Base-by-base conservation (phyloP, 2,797 vertebrate species). In the Microctenopoma lineatum region DNA sequence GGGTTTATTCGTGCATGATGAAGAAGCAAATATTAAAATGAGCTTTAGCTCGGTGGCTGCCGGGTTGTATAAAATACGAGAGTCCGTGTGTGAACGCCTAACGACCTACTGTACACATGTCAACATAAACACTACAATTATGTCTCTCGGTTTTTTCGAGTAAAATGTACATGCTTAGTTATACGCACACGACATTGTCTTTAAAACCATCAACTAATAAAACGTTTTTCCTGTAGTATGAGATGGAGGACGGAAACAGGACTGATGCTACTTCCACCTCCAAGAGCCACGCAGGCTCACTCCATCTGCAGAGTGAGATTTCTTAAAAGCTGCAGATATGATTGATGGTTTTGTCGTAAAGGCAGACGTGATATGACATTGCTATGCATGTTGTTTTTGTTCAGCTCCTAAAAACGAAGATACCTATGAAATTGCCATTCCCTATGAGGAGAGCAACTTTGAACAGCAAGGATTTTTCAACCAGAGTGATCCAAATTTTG, bases 401-500 rank as follows among this genome's bases (percentile, higher is more conserved):
- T 42, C 48, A 97, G 95, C 94, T 83, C 94, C 94, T 29, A 96
- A 95, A 88, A 96, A 95, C 16, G 94, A 95, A 44, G 95, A 95
- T 7, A 57, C 91, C 10, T 95, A 95, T 65, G 95, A 96, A 88
- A 93, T 96, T 77, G 80, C 95, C 59, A 93, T 96, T 44, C 96
- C 96, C 0, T 96, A 95, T 64, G 94, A 96, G 52, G 95, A 95
- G 72, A 91, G 88, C 53, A 95, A 87, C 84, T 94, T 95, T 80
- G 95, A 95, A 58, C 93, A 95, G 25, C 94, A 94, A 78, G 90
- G 94, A 50, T 96, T 95, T 91, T 96, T 95, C 90, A 95, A 89
- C 63, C 94, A 96, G 77, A 90, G 75, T 60, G 90, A 89, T 70
- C 93, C 93, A 32, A 93, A 81, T 86, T 94, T 95, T 66, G 94